Evolutionary conservation across 2,888 invertebrate genomes (phyloP).

Genomic region (Cosmopolites sordidus): DNA sequence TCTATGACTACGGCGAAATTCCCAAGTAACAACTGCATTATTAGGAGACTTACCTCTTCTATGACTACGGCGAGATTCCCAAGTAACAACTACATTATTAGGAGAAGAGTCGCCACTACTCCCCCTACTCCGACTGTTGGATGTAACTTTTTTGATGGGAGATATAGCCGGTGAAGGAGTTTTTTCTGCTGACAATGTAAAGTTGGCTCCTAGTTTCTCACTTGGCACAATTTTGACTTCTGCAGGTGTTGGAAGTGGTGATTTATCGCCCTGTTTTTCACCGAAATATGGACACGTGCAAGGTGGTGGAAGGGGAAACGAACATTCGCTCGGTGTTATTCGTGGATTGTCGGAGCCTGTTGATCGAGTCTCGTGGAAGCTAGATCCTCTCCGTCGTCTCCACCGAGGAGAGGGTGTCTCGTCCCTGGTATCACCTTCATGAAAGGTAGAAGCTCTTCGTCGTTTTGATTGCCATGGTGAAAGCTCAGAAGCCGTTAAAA

Average conservation of each 20-base stretch:
- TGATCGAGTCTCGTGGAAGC: constrained; percentile 16
- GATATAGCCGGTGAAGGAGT: constrained; percentile 23
- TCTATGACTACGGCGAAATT: constrained; percentile 56
- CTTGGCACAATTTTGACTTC: constrained; percentile 46
- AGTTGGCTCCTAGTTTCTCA: constrained; percentile 12
- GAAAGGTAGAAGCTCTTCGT: constrained; percentile 52
- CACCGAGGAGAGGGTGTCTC: constrained; percentile 45
- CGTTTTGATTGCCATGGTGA: constrained; percentile 41
- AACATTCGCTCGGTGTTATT: constrained; percentile 31
- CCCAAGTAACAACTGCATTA: constrained; percentile 66
- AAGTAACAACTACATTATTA: constrained; percentile 60
- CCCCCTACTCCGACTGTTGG: constrained; percentile 33
- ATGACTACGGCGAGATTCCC: constrained; percentile 61
- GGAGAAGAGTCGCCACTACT: constrained; percentile 38
- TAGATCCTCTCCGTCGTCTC: constrained; percentile 42
- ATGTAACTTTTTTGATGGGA: constrained; percentile 38
- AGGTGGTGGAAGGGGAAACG: constrained; percentile 63
- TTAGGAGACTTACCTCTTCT: constrained; percentile 45
- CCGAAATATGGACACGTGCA: constrained; percentile 82
- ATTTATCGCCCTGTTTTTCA: constrained; percentile 55
- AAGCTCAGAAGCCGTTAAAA: constrained; percentile 38
- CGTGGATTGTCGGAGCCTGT: not conserved
- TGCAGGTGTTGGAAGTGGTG: constrained; percentile 42
- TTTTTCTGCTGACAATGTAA: constrained; percentile 12
- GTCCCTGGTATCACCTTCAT: constrained; percentile 48